Evolutionary conservation across 2,888 invertebrate species (phyloP).

Genomic region (Aporophyla lueneburgensis): DNA sequence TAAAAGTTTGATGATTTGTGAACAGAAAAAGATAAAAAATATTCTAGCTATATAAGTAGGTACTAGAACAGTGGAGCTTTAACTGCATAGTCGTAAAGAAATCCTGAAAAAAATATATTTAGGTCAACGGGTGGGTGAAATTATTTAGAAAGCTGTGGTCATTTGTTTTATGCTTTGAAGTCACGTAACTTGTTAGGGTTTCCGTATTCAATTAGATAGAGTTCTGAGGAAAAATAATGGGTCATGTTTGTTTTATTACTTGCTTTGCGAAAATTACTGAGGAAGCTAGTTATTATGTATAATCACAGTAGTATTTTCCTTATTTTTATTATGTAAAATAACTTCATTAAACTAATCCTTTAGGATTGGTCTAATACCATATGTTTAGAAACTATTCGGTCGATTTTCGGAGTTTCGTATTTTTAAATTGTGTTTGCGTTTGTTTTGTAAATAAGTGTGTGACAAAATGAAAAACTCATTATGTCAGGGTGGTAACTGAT

Average conservation of each 20-base stretch:
- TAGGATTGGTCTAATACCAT: not conserved
- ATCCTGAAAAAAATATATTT: slow-evolving; percentile 10
- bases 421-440: not conserved
- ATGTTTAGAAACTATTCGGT: not conserved
- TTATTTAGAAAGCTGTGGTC: slow-evolving; percentile 35
- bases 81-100: not conserved
- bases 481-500: too few relatives aligned
- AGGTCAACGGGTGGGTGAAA: slow-evolving; percentile 28
- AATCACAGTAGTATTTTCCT: not conserved
- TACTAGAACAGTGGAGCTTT: not conserved
- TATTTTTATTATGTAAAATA: too few relatives aligned
- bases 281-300: not conserved
- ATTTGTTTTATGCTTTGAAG: slow-evolving; percentile 36
- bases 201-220: slow-evolving; percentile 20
- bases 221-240: not conserved
- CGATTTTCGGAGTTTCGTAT: not conserved
- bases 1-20: not conserved
- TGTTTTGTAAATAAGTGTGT: not conserved
- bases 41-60: not conserved
- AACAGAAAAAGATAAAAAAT: not conserved
- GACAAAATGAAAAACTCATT: too few relatives aligned
- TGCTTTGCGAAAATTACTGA: not conserved
- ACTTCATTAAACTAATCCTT: too few relatives aligned
- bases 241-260: not conserved
- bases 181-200: slow-evolving; percentile 25